A percentile compares a stretch with the other conserved stretches of the same genome.
phyloP scores from a whole-genome alignment of 2,888 invertebrate genomes.

The Dioctria linearis region DNA sequence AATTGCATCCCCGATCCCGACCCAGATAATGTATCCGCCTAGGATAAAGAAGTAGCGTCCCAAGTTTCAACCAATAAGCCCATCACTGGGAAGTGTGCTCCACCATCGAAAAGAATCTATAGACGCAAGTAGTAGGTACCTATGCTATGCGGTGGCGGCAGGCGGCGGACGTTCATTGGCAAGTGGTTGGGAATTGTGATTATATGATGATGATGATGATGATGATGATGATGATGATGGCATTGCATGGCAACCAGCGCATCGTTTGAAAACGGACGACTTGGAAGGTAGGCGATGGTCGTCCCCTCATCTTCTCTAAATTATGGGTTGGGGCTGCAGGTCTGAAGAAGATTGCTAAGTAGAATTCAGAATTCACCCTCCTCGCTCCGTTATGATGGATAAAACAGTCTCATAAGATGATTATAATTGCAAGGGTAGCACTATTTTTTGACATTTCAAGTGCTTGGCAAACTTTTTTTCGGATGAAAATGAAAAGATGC shows the following conservation, averaged over 20 bases:
- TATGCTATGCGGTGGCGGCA: too few relatives aligned
- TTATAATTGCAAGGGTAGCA: constrained; percentile 59
- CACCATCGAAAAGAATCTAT: constrained; percentile 18
- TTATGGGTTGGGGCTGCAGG: background rate
- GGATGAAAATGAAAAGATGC: constrained; percentile 33
- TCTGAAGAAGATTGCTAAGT: background rate
- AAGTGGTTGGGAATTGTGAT: background rate
- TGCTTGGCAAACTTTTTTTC: constrained; percentile 58
- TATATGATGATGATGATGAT: background rate
- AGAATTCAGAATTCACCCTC: background rate
- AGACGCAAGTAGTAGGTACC: background rate
- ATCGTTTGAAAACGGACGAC: background rate
- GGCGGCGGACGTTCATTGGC: background rate
- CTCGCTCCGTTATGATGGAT: too few relatives aligned
- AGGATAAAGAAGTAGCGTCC: background rate
- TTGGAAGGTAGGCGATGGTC: too few relatives aligned
- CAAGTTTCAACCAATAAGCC: constrained; percentile 8
- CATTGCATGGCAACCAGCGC: background rate
- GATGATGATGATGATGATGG: background rate
- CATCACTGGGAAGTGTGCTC: background rate
- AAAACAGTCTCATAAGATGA: constrained; percentile 54
- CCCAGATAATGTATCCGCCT: constrained; percentile 12
- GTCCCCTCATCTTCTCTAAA: too few relatives aligned
- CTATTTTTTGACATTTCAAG: constrained; percentile 58
- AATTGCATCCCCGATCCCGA: constrained; percentile 9